phyloP scores from a whole-genome alignment of 2,888 invertebrate species.

The Junonia oenone region DNA sequence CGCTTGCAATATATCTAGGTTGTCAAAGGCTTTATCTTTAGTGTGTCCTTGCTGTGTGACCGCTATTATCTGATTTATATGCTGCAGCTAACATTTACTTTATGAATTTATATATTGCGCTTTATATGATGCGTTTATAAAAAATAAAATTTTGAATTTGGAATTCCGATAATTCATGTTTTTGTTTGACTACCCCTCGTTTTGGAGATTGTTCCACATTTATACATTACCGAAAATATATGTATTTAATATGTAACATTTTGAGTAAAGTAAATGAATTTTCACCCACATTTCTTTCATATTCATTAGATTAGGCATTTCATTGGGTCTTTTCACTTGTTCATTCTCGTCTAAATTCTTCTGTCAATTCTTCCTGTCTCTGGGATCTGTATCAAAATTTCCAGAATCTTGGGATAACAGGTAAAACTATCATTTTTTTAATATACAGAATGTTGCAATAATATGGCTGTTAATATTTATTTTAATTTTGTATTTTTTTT shows the following conservation, averaged over 20 bases:
- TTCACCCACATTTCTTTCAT: background rate
- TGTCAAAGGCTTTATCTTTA: background rate
- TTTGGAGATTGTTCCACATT: too few species aligned
- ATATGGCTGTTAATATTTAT: background rate
- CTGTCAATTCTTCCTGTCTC: background rate
- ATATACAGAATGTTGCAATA: slow-evolving; percentile 15
- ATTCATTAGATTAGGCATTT: background rate
- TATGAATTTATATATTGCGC: background rate
- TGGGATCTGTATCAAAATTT: slow-evolving; percentile 2
- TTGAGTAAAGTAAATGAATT: background rate
- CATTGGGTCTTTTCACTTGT: background rate
- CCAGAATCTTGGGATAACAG: slow-evolving; percentile 12
- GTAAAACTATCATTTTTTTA: slow-evolving; percentile 15
- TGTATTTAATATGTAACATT: too few species aligned
- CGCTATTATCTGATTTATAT: background rate
- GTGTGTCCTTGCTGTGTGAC: slow-evolving; percentile 2
- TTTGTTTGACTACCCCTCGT: background rate
- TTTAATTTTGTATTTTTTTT: background rate
- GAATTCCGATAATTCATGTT: background rate
- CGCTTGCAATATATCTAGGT: background rate
- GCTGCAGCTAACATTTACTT: background rate
- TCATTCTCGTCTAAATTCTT: background rate
- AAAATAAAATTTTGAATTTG: too few species aligned
- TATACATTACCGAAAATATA: too few species aligned
- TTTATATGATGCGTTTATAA: background rate